Base-by-base conservation (phyloP, 2,113 vertebrate species). In the Pagrus major region DNA sequence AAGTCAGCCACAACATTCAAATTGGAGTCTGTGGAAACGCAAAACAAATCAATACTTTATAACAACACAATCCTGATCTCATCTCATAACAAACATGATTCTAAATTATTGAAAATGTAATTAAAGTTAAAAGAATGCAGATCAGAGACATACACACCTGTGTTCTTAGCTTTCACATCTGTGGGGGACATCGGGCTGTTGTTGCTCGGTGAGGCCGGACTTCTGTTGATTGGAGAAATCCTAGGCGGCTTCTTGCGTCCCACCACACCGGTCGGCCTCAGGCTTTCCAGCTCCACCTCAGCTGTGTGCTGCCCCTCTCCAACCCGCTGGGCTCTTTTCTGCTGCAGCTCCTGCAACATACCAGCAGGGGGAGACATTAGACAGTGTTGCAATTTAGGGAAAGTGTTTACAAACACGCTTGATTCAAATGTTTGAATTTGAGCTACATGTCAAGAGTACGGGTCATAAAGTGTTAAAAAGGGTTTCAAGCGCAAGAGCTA, bases 271-370 rank as follows among this genome's bases (percentile, higher is more conserved):
- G 89, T 58, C 58, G 88, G 93, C 83, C 91, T 93, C 56, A 25
- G 60, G 29, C 35, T 73, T 0, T 76, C 87, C 4, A 81, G 25
- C 78, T 95, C 95, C 15, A 77, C 89, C 71, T 95, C 93, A 0
- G 91, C 86, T 0, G 76, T 83, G 15, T 4, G 58, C 60, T 95
- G 94, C 0, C 49, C 15, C 2, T 95, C 95, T 0, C 16, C 63
- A 3, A 86, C 88, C 47, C 93, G 95, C 78, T 95, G 95, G 4
- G 94, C 93, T 65, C 97, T 93, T 85, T 96, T 97, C 91, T 97
- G 96, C 67, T 97, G 96, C 87, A 99, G 94, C 64, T 99, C 97
- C 98, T 99, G 71, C 0, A 0, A 47, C 42, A 18, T 44, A 33
- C 65, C 89, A 84, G 21, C 68, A 91, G 90, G 10, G 83, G 83